Base-by-base conservation (phyloP, 1,140 invertebrate genomes). In the Heterodera carotae region DNA sequence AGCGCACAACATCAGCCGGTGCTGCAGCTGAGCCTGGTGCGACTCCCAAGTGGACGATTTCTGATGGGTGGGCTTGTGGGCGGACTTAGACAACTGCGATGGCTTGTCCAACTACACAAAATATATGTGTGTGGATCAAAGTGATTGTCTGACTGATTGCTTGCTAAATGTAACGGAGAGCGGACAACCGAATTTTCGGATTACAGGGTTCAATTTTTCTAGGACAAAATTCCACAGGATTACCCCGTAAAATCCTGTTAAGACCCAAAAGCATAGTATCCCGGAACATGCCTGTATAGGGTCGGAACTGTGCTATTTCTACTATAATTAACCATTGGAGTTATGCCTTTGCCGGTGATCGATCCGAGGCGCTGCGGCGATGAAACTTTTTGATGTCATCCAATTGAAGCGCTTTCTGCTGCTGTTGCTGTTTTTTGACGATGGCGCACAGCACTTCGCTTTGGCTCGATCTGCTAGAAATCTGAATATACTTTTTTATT, bases 21-120 rank as follows among this genome's bases (percentile, higher is more conserved):
- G 34, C n/a, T 83, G 80, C n/a, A 80, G 80, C 8, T 48, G 59
- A n/a, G 48, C 69, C 39, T 56, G 48, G 18, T 59, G 36, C 5
- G 33, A 33, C 59, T 64, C 72, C 72, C 72, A 74, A 18, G 72
- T 74, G 15, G 72, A 74, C 36, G 48, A 74, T 34, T 74, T 74
- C 6, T 74, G 72, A 22, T 64, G 59, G 27, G 39, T 74, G 27
- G 59, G 36, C 39, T 64, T 66, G 15, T 7, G 72, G n/a, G n/a
- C n/a, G 31, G 2, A 25, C 64, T 74, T 62, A 36, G 27, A 73
- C 36, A 25, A 31, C 27, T 25, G 29, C 34, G 39, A 56, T 39
- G n/a, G n/a, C n/a, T 62, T 62, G 48, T 56, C 48, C 48, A 56
- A 22, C 48, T 56, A 22, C n/a, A n/a, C n/a, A 53, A 53, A 39